Evolutionary conservation across 2,888 invertebrate genomes (phyloP), one percentile per base, ranked within the genome.

Genomic region (Tinea semifulvella): DNA sequence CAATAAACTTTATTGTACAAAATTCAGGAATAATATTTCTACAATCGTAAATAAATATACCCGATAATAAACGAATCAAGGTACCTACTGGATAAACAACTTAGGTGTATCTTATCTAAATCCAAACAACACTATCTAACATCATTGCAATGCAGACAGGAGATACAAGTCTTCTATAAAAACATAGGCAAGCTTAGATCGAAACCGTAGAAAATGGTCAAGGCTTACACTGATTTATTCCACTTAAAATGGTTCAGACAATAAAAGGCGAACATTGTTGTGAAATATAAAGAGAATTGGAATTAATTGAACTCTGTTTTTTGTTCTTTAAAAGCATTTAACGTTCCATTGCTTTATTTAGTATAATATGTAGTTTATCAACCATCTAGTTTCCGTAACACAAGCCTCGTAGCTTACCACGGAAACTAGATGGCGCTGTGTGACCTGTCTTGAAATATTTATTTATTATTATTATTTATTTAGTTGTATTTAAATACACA

Each of bases 91-190:
- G 11, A 31, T 31, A 14, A n/a, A 31, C 31, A 31, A 13, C 7
- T 11, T 31, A 31, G 27, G 27, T 27, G 27, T 31, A 31, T 31
- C 31, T 31, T 31, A 31, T 31, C 31, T 14, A 13, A 14, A 31
- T 3, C 2, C 31, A 31, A 31, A 31, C 31, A 31, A 13, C 13
- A 6, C 14, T 31, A 31, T 31, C 31, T 13, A 14, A 31, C 13
- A 13, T 4, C 14, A 31, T 31, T 31, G 31, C 31, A 31, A 13
- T 14, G 11, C 2, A 31, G 31, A 31, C 13, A 13, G 11, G 31
- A 11, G 31, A 31, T 31, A 31, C 13, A 31, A n/a, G n/a, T n/a
- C n/a, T n/a, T n/a, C n/a, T 31, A 31, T 14, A 31, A 31, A 31
- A 31, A 4, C 14, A 7, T 13, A 31, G 2, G 6, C 31, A 31